Conservation (phyloP, 2,888 invertebrate species). For the Epistrophe eligans region DNA sequence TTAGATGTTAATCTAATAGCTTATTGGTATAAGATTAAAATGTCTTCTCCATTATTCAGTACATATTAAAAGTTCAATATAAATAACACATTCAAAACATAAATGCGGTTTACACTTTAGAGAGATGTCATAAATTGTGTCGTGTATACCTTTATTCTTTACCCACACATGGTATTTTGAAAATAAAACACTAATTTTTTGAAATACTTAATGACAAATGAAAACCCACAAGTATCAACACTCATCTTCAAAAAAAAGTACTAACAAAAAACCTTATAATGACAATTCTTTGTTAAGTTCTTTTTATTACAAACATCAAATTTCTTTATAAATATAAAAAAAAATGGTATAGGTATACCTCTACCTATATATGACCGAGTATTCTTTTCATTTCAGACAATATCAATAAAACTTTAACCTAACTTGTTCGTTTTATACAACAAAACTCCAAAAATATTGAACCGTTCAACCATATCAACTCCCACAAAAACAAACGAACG, state of each 20-base stretch:
- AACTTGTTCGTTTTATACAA: background rate
- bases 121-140: too few relatives aligned
- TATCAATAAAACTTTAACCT: background rate
- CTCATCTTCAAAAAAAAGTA: slow-evolving; percentile 4
- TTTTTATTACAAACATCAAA: background rate
- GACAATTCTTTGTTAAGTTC: background rate
- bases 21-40: too few relatives aligned
- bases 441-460: background rate
- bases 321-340: background rate
- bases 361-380: background rate
- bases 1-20: too few relatives aligned
- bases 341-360: too few relatives aligned
- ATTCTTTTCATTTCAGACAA: background rate
- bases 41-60: too few relatives aligned
- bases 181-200: background rate
- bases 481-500: slow-evolving; percentile 47
- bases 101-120: too few relatives aligned
- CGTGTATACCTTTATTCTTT: too few relatives aligned
- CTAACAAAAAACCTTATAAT: slow-evolving; percentile 26
- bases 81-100: too few relatives aligned
- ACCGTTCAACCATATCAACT: slow-evolving; percentile 49
- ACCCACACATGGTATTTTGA: too few relatives aligned
- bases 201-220: slow-evolving; percentile 1
- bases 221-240: slow-evolving; percentile 32
- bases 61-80: too few relatives aligned